Conservation (phyloP, 2,888 invertebrate species). For the Trachelus iudaicus region DNA sequence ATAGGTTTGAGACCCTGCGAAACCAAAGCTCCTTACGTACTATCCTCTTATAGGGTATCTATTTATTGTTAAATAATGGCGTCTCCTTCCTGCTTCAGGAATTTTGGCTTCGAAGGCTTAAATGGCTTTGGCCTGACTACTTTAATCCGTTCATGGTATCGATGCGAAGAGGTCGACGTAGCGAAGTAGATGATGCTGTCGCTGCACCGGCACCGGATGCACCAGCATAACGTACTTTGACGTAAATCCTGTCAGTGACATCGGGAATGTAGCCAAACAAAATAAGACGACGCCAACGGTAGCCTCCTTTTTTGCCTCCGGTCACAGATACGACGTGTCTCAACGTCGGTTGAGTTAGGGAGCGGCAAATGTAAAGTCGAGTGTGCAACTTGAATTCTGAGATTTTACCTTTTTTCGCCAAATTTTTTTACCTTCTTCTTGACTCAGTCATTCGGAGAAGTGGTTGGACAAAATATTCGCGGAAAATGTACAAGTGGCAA, state of each 20-base stretch:
- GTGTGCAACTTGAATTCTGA: not conserved
- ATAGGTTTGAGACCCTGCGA: not conserved
- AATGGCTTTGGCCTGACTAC: not conserved
- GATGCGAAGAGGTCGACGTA: not conserved
- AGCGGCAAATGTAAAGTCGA: not conserved
- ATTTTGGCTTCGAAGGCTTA: not conserved
- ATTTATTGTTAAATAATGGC: not conserved
- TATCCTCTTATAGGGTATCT: not conserved
- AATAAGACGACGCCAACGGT: slow-evolving; percentile 25
- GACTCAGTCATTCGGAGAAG: not conserved
- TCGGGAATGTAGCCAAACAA: slow-evolving; percentile 30
- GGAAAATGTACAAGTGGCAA: not conserved
- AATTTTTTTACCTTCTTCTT: not conserved
- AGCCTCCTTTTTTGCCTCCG: not conserved
- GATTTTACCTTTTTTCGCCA: not conserved
- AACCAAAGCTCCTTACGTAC: not conserved
- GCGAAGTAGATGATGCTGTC: not conserved
- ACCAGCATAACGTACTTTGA: slow-evolving; percentile 3
- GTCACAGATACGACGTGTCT: not conserved
- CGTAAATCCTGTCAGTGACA: slow-evolving; percentile 23
- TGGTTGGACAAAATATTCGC: not conserved
- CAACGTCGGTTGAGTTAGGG: not conserved
- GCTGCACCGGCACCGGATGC: not conserved
- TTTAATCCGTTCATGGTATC: not conserved
- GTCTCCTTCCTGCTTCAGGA: not conserved